Percentiles rank a stretch among this genome's conserved stretches.
Evolutionary conservation across 2,113 vertebrate genomes (phyloP).

Genomic region (Maylandia zebra): DNA sequence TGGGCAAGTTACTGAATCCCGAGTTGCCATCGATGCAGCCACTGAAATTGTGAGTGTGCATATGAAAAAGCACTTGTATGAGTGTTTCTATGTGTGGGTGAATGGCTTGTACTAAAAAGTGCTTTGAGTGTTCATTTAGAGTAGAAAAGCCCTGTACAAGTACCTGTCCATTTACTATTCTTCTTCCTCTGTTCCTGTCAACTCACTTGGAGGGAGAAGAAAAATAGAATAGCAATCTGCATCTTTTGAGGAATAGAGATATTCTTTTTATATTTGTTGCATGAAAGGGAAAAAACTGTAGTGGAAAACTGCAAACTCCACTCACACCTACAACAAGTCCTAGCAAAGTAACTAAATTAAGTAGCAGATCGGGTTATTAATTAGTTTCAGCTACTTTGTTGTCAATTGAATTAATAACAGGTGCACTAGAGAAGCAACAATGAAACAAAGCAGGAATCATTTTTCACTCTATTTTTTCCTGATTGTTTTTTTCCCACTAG

Average conservation of each 20-base stretch:
- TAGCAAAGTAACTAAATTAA: neutral
- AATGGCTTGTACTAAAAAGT: neutral
- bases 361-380: neutral
- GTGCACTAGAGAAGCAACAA: neutral
- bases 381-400: neutral
- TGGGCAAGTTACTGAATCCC: neutral
- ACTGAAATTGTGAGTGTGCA: neutral
- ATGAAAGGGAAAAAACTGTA: neutral
- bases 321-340: neutral
- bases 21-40: neutral
- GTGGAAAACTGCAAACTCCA: neutral
- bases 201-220: neutral
- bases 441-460: neutral
- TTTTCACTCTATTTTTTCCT: neutral
- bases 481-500: neutral
- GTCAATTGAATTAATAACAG: neutral
- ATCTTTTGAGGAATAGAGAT: neutral
- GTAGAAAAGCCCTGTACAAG: neutral
- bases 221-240: neutral
- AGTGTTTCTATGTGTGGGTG: neutral
- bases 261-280: neutral
- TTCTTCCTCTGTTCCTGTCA: neutral
- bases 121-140: neutral
- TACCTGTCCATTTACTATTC: neutral
- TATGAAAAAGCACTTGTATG: neutral